phyloP scores from a whole-genome alignment of 2,888 invertebrate species.

The Steinernema scapterisci region DNA sequence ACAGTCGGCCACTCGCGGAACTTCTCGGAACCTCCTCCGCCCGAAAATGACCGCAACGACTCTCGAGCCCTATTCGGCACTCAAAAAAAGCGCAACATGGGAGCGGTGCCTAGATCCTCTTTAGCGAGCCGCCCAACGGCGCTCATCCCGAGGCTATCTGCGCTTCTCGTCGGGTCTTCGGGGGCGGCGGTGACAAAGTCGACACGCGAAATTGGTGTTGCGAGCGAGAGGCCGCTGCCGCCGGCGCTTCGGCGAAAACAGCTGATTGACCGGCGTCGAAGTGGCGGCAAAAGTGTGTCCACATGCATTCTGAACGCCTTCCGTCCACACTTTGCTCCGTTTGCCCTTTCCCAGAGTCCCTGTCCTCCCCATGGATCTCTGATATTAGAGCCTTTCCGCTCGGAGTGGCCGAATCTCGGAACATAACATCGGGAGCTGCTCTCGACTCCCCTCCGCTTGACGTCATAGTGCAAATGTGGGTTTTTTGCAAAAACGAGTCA shows the following conservation, averaged over 20 bases:
- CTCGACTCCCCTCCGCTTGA: too few species aligned
- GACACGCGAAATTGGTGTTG: constrained; percentile 11
- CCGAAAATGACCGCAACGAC: background rate
- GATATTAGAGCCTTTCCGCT: too few species aligned
- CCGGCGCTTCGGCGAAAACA: background rate
- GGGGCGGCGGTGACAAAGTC: constrained; percentile 24
- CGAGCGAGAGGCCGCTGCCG: background rate
- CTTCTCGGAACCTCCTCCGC: background rate
- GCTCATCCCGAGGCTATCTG: background rate
- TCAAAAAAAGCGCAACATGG: background rate
- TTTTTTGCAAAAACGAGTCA: too few species aligned
- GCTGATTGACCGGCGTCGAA: constrained; percentile 13
- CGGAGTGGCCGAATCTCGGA: too few species aligned
- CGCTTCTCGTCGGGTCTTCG: background rate
- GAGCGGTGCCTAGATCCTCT: background rate
- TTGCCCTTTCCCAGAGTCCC: too few species aligned
- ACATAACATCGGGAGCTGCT: too few species aligned
- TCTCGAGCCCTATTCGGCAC: too few species aligned
- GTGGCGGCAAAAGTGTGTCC: too few species aligned
- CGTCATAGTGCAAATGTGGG: too few species aligned
- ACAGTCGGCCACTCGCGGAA: background rate
- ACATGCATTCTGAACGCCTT: too few species aligned
- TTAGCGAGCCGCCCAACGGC: background rate
- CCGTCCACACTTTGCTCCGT: too few species aligned
- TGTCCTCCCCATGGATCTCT: too few species aligned